phyloP scores from a whole-genome alignment of 2,113 vertebrate species.

The Rhynchomys soricoides region DNA sequence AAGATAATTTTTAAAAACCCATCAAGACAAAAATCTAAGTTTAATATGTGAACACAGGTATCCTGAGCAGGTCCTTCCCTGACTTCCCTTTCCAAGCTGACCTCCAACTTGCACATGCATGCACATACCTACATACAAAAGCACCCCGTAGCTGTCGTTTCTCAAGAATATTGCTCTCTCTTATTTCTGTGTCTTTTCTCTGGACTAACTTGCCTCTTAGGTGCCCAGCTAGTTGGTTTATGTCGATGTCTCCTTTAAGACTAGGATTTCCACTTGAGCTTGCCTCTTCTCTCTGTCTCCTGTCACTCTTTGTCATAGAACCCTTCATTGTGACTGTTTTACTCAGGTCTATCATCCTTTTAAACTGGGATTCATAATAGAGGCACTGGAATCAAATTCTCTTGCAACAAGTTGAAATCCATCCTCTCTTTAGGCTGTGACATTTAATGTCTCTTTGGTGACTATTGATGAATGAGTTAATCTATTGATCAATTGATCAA shows the following conservation, averaged over 20 bases:
- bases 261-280: neutral
- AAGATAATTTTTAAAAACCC: neutral
- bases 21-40: neutral
- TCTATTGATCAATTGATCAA: neutral
- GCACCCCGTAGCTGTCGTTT: neutral
- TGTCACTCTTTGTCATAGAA: neutral
- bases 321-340: neutral
- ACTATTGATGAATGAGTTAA: neutral
- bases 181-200: neutral
- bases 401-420: neutral
- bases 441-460: neutral
- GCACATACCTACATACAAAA: too few species aligned
- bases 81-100: neutral
- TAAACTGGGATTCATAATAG: neutral
- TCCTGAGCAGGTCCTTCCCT: neutral
- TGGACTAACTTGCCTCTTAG: neutral
- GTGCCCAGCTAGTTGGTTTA: neutral
- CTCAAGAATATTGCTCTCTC: neutral
- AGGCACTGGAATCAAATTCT: neutral
- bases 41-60: neutral
- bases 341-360: neutral
- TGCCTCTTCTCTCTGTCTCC: neutral
- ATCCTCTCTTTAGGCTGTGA: neutral
- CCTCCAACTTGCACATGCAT: neutral
- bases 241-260: neutral